Percentiles rank a stretch among this genome's conserved stretches.
Evolutionary conservation across 2,113 vertebrate species (phyloP).

Genomic region (Anguilla japonica): DNA sequence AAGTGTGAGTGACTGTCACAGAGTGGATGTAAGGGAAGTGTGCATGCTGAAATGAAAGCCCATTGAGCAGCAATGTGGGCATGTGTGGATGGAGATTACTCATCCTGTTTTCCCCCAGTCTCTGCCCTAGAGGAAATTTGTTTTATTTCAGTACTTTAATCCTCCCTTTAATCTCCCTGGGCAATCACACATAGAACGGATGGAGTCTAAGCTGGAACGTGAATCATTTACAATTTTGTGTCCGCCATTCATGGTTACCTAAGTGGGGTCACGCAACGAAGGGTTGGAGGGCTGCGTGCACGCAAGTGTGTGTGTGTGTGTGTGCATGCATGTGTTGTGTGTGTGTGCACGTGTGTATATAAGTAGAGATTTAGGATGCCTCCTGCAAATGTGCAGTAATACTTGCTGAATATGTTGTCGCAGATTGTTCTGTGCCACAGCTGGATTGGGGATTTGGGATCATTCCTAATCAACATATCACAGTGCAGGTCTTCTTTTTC

Average conservation of each 20-base stretch:
- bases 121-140: constrained; percentile 35
- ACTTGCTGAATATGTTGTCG: not conserved
- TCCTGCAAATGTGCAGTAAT: too few species aligned
- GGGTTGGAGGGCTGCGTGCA: not conserved
- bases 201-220: constrained; percentile 45
- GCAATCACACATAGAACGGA: constrained; percentile 44
- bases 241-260: constrained; percentile 19
- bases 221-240: constrained; percentile 21
- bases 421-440: constrained; percentile 36
- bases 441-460: not conserved
- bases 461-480: not conserved
- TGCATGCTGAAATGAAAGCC: not conserved
- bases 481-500: not conserved
- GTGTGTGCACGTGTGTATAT: not conserved
- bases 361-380: not conserved
- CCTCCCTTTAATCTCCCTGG: constrained; percentile 49
- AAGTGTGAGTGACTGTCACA: not conserved
- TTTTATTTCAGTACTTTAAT: constrained; percentile 40
- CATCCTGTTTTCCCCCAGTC: constrained; percentile 2
- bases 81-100: constrained; percentile 4
- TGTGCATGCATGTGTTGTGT: too few species aligned
- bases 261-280: not conserved
- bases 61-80: not conserved
- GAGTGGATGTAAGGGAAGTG: not conserved
- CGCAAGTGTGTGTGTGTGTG: constrained; percentile 22